Conservation (phyloP, 2,797 vertebrate genomes). For the Lutjanus argentimaculatus region DNA sequence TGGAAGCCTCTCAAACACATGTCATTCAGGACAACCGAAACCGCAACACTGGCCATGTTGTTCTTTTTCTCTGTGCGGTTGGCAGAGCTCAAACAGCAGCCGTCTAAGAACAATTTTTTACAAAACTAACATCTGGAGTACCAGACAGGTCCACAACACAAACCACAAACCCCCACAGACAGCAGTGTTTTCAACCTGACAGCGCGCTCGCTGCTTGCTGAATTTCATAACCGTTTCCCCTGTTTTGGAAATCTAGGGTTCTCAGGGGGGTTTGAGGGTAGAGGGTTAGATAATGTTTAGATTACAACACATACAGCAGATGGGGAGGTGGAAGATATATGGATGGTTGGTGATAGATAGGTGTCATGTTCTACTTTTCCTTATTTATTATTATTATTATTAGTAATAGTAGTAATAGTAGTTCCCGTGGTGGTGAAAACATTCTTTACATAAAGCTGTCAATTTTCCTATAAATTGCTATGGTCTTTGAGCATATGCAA, state of each 20-base stretch:
- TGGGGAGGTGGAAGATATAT: conserved; percentile 23
- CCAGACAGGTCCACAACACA: conserved; percentile 52
- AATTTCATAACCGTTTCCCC: conserved; percentile 81
- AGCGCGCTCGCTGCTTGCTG: conserved; percentile 44
- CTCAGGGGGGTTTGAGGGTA: conserved; percentile 60
- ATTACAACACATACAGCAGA: conserved; percentile 56
- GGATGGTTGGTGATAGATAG: not conserved
- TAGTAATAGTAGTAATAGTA: not conserved
- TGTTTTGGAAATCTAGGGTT: conserved; percentile 72
- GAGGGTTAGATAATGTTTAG: conserved; percentile 61
- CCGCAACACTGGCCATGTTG: not conserved
- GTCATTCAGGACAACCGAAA: not conserved
- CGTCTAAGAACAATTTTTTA: conserved; percentile 68
- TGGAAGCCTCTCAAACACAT: conserved; percentile 1
- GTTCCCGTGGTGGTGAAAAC: not conserved
- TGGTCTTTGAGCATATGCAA: not conserved
- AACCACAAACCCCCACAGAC: conserved; percentile 76
- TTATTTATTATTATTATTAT: too few relatives aligned
- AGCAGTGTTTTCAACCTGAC: conserved; percentile 59
- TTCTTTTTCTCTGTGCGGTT: conserved; percentile 2
- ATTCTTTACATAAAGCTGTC: not conserved
- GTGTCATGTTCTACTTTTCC: conserved; percentile 5
- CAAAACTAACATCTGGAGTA: conserved; percentile 69
- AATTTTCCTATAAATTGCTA: not conserved
- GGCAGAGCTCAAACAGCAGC: conserved; percentile 50